Base-by-base conservation (phyloP, 30 jellyfish, hydroid and myxozoan genomes). In the Morbakka virulenta region DNA sequence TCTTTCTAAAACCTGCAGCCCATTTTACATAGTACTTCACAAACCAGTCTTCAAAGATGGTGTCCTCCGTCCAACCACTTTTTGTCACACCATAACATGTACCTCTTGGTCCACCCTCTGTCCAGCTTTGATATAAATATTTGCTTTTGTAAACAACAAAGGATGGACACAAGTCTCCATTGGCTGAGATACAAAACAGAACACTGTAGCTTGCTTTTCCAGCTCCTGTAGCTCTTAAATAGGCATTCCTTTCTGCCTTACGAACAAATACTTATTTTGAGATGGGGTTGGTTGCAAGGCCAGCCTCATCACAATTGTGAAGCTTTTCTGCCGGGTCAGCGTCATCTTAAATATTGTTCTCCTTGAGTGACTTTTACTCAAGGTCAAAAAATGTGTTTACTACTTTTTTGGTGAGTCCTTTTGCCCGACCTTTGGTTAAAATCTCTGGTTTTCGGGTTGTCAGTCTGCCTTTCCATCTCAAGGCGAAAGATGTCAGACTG, bases 201-300 rank as follows among this genome's bases (percentile, higher is more conserved):
- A n/a, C n/a, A n/a, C n/a, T n/a, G n/a, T n/a, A n/a, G 6, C 52
- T 71, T 34, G 76, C 83, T 71, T 71, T 35, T n/a, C 83, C 83
- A 35, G 76, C 74, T 23, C 50, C 61, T 21, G 79, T 72, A 21
- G 83, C 83, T 12, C 21, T 32, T 50, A 71, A 13, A 27, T 71
- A 48, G 36, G 83, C 28, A 23, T 71, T 32, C 6, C 27, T 17
- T 28, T 68, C 47, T 33, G 27, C 77, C 27, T 68, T 68, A 3
- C 3, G 76, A 4, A 68, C 62, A 68, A 68, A 34, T 4, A 68
- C 6, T 32, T 68, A 20, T 31, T 34, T 34, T 2, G n/a, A 26
- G 36, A 32, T 33, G 4, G 77, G 77, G 28, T n/a, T n/a, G n/a
- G n/a, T n/a, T n/a, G n/a, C n/a, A n/a, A n/a, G n/a, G n/a, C n/a